These are phyloP conservation scores for Drosophila ambigua DNA, from an alignment of 1,140 invertebrate species.

Conservation along the genomic window DNA sequence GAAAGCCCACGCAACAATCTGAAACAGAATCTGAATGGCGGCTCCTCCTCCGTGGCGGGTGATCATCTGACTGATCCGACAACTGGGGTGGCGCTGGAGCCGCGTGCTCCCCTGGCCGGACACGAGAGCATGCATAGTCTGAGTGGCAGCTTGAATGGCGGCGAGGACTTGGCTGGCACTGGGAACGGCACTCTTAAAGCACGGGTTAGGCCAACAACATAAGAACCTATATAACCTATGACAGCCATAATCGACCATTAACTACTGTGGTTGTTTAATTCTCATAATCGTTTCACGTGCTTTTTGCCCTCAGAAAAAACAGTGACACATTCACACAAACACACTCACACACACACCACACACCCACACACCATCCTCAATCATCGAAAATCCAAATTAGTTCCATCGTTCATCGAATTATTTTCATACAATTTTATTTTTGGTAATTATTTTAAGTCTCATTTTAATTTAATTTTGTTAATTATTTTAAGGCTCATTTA, in stretches of 20 bases:
- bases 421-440: conserved; percentile 19
- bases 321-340: conserved; percentile 7
- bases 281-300: conserved; percentile 67
- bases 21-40: conserved; percentile 35
- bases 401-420: conserved; percentile 16
- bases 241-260: conserved; percentile 23
- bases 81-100: conserved; percentile 24
- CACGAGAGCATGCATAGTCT: conserved; percentile 71
- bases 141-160: conserved; percentile 46
- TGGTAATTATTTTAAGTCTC: conserved; percentile 24
- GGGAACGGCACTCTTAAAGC: conserved; percentile 53
- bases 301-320: conserved; percentile 49
- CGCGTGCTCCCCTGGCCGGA: conserved; percentile 61
- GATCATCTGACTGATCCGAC: conserved; percentile 39
- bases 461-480: conserved; percentile 1
- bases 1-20: conserved; percentile 19
- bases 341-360: conserved; percentile 1
- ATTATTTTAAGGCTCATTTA: conserved; percentile 17
- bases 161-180: conserved; percentile 34
- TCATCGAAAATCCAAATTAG: no score
- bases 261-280: conserved; percentile 44
- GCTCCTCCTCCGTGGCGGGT: conserved; percentile 38
- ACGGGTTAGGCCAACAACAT: conserved; percentile 62
- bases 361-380: conserved; percentile 12
- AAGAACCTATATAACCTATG: no score